Conservation (phyloP, 30 jellyfish, hydroid and myxozoan genomes). For the Nemopilema nomurai region DNA sequence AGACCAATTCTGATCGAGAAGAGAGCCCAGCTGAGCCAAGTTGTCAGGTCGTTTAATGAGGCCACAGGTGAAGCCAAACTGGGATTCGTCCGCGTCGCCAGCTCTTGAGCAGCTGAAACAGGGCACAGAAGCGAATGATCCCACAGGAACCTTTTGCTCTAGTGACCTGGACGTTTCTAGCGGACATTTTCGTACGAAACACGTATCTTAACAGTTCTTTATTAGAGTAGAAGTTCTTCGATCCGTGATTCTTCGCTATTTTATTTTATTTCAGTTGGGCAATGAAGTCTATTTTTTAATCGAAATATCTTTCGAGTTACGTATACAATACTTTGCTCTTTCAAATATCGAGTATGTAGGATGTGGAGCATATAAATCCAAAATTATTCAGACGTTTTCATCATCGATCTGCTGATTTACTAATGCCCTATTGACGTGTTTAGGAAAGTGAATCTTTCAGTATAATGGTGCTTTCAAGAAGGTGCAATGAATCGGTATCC, state of each 20-base stretch:
- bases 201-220: neutral
- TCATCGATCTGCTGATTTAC: no score
- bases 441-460: no score
- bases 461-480: no score
- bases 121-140: neutral
- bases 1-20: slow-evolving; percentile 51
- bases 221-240: neutral
- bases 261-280: neutral
- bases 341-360: no score
- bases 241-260: neutral
- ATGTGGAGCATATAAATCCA: no score
- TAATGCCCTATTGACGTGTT: no score
- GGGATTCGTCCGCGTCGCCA: no score
- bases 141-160: neutral
- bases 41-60: neutral
- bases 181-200: neutral
- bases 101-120: no score
- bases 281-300: neutral
- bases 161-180: neutral
- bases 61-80: neutral
- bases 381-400: no score
- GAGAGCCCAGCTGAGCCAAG: slow-evolving; percentile 12
- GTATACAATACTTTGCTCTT: no score
- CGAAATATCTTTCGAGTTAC: neutral
- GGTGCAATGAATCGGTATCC: no score